Conservation (phyloP, 64 coral and sea anemone genomes). For the Hydrozoanthus tunicans region DNA sequence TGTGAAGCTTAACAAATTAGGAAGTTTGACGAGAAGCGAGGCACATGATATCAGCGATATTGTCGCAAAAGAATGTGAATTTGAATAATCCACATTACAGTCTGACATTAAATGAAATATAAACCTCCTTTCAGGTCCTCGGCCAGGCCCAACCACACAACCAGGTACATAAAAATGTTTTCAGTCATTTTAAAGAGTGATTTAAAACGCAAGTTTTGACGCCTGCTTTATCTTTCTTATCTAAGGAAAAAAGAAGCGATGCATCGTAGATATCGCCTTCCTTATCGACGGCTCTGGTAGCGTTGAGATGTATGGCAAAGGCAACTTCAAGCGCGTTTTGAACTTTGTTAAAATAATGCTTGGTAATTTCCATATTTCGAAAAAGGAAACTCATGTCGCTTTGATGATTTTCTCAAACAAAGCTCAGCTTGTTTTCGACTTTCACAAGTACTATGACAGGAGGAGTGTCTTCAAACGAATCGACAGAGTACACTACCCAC, state of each 20-base stretch:
- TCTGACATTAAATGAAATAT: not conserved
- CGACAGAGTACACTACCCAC: slow-evolving; percentile 66
- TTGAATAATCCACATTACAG: too few species aligned
- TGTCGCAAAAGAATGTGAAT: too few species aligned
- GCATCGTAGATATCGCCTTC: slow-evolving; percentile 80
- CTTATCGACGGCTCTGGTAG: slow-evolving; percentile 88
- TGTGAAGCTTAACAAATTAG: too few species aligned
- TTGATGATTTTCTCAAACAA: slow-evolving; percentile 74
- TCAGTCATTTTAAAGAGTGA: not conserved
- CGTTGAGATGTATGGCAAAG: slow-evolving; percentile 90
- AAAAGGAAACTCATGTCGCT: slow-evolving; percentile 77
- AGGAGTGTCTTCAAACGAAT: slow-evolving; percentile 69
- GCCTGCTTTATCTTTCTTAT: slow-evolving; percentile 27
- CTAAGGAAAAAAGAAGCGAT: slow-evolving; percentile 70
- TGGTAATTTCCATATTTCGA: slow-evolving; percentile 75
- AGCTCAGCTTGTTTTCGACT: slow-evolving; percentile 68
- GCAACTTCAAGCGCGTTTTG: slow-evolving; percentile 81
- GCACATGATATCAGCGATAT: too few species aligned
- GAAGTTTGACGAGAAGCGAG: too few species aligned
- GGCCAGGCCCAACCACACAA: not conserved
- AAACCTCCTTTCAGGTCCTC: slow-evolving; percentile 4
- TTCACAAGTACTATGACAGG: slow-evolving; percentile 76
- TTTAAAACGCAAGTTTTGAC: not conserved
- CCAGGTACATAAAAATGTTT: slow-evolving; percentile 1
- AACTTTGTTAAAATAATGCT: slow-evolving; percentile 74